Evolutionary conservation across 2,797 vertebrate species (phyloP).

Genomic region (Syndactyla subalaris): DNA sequence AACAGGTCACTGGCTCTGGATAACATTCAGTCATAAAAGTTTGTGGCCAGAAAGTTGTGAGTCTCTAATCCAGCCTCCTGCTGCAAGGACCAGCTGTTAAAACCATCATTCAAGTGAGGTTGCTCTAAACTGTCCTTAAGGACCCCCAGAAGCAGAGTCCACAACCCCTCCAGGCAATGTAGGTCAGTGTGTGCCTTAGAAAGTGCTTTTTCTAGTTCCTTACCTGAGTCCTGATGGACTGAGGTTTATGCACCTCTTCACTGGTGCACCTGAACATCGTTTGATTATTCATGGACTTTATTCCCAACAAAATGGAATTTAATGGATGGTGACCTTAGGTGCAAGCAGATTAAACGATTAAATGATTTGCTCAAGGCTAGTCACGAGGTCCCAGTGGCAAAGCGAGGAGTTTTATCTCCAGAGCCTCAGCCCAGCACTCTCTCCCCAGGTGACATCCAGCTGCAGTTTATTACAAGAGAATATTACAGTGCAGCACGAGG

Average conservation of each 20-base stretch:
- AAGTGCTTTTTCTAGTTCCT: background rate
- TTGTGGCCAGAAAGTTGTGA: background rate
- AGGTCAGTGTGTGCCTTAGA: background rate
- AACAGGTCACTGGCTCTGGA: background rate
- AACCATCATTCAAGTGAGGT: background rate
- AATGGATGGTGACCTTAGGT: constrained; percentile 31
- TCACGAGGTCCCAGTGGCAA: constrained; percentile 34
- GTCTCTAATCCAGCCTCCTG: background rate
- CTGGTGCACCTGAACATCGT: background rate
- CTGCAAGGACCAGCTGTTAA: background rate
- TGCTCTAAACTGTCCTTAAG: background rate
- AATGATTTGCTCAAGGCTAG: constrained; percentile 52
- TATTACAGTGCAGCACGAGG: background rate
- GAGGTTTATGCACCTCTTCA: background rate
- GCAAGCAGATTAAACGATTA: constrained; percentile 37
- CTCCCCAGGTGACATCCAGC: constrained; percentile 51
- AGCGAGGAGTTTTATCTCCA: constrained; percentile 23
- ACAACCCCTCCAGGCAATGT: background rate
- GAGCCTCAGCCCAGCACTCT: background rate
- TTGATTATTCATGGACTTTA: constrained; percentile 19
- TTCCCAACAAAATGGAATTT: background rate
- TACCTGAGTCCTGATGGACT: background rate
- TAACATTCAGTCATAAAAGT: background rate
- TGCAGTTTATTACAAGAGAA: constrained; percentile 4
- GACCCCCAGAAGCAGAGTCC: background rate